These are phyloP conservation scores for Pangasius sanitwongsei DNA, from an alignment of 2,797 vertebrate species.

Conservation along the genomic window DNA sequence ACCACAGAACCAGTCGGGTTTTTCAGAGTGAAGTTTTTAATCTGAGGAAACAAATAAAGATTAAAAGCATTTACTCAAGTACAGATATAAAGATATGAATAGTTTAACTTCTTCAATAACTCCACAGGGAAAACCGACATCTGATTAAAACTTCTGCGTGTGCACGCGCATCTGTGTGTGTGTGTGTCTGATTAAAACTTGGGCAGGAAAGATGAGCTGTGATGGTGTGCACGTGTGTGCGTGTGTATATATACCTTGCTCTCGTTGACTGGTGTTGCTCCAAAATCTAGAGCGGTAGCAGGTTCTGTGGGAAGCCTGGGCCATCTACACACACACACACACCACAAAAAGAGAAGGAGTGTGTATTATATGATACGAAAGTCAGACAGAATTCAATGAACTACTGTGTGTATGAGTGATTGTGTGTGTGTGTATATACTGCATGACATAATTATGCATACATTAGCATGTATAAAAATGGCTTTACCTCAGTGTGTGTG, in stretches of 20 bases:
- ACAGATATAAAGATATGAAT: too few species aligned
- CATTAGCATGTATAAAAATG: background rate
- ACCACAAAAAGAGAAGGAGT: background rate
- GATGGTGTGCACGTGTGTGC: background rate
- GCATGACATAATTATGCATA: background rate
- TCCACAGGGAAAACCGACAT: background rate
- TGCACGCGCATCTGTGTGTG: too few species aligned
- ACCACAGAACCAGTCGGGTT: conserved; percentile 89
- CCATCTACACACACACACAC: conserved; percentile 66
- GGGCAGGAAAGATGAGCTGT: background rate
- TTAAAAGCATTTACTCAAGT: too few species aligned
- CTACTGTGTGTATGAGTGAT: background rate
- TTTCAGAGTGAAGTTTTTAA: conserved; percentile 87
- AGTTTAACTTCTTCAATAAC: background rate
- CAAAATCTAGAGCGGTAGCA: conserved; percentile 82
- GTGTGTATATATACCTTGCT: conserved; percentile 77
- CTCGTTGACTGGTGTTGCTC: conserved; percentile 88
- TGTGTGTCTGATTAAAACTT: background rate
- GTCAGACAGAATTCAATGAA: background rate
- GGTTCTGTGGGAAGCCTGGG: conserved; percentile 83
- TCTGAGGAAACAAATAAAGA: conserved; percentile 66
- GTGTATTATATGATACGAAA: background rate
- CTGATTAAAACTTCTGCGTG: background rate
- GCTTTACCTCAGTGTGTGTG: background rate
- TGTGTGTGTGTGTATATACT: background rate